A percentile compares a stretch with the other conserved stretches of the same genome.
These are phyloP conservation scores for Prionailurus bengalensis DNA, from an alignment of 2,113 vertebrate genomes.

Conservation along the genomic window DNA sequence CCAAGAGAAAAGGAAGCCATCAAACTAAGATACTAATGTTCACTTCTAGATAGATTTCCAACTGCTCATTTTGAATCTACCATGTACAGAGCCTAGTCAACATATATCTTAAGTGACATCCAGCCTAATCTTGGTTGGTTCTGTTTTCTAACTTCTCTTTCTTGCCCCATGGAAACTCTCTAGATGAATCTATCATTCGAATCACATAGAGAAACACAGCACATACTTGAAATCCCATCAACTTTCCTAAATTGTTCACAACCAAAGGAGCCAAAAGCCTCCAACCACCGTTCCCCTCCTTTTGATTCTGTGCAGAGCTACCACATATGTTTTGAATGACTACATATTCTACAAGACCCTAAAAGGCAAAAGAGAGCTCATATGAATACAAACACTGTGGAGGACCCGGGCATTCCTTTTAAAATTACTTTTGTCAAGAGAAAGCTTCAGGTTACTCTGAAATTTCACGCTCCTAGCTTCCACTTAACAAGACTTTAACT, in stretches of 20 bases:
- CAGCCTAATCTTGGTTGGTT: background rate
- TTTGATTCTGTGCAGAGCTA: background rate
- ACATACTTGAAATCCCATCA: conserved; percentile 40
- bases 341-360: background rate
- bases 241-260: conserved; percentile 13
- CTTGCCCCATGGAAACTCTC: background rate
- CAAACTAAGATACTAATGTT: background rate
- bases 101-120: background rate
- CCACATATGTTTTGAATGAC: conserved; percentile 50
- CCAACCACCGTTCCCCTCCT: background rate
- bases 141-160: conserved; percentile 46
- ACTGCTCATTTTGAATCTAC: background rate
- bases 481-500: background rate
- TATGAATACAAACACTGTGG: background rate
- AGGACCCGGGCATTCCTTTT: conserved; percentile 8
- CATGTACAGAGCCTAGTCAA: background rate
- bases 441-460: conserved; percentile 31
- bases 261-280: background rate
- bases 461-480: background rate
- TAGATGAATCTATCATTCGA: background rate
- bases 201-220: conserved; percentile 27
- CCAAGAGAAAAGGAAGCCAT: background rate
- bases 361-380: conserved; percentile 44
- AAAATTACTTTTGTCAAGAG: conserved; percentile 37
- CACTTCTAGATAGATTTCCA: background rate